Percentiles rank a stretch among this genome's conserved stretches.
phyloP scores from a whole-genome alignment of 2,113 vertebrate species.

The Pteropus alecto region DNA sequence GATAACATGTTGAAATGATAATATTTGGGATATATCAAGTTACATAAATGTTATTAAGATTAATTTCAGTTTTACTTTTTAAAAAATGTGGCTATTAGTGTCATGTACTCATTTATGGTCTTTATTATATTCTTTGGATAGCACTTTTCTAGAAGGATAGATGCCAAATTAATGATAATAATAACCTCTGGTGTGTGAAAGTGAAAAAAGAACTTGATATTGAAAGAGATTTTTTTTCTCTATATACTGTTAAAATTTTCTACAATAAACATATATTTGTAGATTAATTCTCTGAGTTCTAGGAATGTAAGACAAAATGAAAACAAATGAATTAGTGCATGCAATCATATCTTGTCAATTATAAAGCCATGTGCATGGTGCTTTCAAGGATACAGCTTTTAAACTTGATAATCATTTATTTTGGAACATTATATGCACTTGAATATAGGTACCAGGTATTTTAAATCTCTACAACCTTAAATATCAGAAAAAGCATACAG shows the following conservation, averaged over 20 bases:
- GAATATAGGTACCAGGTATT: neutral
- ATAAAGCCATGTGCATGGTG: neutral
- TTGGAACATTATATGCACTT: neutral
- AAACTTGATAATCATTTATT: neutral
- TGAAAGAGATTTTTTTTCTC: neutral
- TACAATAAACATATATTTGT: neutral
- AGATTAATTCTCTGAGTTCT: conserved; percentile 9
- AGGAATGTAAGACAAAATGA: neutral
- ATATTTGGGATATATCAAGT: neutral
- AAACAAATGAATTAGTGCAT: neutral
- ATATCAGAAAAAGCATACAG: neutral
- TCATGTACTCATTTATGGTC: neutral
- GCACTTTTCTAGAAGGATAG: neutral
- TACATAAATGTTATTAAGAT: neutral
- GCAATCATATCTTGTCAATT: neutral
- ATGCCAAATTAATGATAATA: neutral
- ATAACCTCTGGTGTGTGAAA: neutral
- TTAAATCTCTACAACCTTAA: neutral
- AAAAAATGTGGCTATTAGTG: neutral
- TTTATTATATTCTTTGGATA: neutral
- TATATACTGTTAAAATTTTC: neutral
- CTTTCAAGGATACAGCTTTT: neutral
- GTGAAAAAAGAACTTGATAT: neutral
- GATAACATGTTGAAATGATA: neutral
- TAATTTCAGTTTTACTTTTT: neutral